Evolutionary conservation across 37 sponge, comb jelly and placozoan species (phyloP), one percentile per base, ranked within the genome.

Genomic region (Beroe ovata): DNA sequence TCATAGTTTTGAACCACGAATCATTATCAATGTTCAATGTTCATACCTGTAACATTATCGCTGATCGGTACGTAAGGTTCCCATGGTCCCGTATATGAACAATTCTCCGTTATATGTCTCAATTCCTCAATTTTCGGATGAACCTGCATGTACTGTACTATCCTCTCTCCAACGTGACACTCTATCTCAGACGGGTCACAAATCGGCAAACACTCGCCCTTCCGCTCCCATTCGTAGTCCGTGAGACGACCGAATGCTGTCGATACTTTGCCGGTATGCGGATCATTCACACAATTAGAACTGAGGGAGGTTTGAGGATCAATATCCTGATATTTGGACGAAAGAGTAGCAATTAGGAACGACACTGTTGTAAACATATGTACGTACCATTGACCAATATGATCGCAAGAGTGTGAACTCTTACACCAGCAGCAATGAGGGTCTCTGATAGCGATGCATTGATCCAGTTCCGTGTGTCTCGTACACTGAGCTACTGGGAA

Each of bases 351-450:
- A 16, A 16, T 61, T 20, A 61, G 28, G 63, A 61, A 61, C 20
- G 22, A 61, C 59, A 11, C 59, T 19, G 59, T 47, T 11, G 11
- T 47, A 47, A 47, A 47, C 54, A 47, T 11, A 47, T 36, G 4
- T 2, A 77, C 84, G 4, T n/a, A 77, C 84, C 84, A 77, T 1
- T 77, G 54, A 25, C 6, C 21, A 0, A 77, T 23, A 77, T 77
- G 42, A 77, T 23, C 21, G 54, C 84, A 77, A 25, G 84, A 77
- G 54, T 77, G 84, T 8, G 84, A 77, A 1, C 54, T 77, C 23
- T 42, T 22, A 19, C 84, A 77, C 84, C 84, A 77, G 54, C 84
- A 77, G 33, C 84, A 77, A 23, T 77, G 84, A 23, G 84, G 84
- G 38, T 77, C 84, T 41, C 38, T 30, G 8, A 42, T 42, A 23